Conservation (phyloP, 2,797 vertebrate species). For the Petrocephalus sullivani region DNA sequence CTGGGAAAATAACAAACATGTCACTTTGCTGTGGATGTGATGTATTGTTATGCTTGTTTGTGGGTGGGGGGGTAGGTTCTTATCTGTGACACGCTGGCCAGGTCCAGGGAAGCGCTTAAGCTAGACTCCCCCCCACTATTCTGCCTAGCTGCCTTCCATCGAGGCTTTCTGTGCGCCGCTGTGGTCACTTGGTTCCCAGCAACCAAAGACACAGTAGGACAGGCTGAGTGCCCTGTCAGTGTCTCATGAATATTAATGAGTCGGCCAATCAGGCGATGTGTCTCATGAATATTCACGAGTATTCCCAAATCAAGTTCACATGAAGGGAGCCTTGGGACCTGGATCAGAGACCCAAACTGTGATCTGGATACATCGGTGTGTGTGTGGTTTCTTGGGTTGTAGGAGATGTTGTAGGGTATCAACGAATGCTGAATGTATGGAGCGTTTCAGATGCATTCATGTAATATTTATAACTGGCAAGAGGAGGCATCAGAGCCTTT, state of each 20-base stretch:
- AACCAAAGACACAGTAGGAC: too few relatives aligned
- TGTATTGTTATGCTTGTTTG: conserved; percentile 43
- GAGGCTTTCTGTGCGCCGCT: neutral
- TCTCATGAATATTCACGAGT: too few relatives aligned
- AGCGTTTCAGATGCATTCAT: neutral
- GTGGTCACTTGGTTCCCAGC: neutral
- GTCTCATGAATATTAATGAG: too few relatives aligned
- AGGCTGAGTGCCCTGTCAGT: neutral
- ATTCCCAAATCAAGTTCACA: neutral
- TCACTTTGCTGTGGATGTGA: conserved; percentile 63
- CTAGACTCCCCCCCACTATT: neutral
- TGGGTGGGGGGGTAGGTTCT: neutral
- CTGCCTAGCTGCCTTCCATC: neutral
- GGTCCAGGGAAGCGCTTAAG: neutral
- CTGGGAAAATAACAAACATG: conserved; percentile 2
- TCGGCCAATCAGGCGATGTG: too few relatives aligned
- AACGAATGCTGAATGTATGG: neutral
- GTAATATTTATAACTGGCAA: conserved; percentile 5
- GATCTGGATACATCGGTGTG: neutral
- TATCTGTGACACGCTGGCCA: neutral
- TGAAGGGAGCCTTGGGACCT: too few relatives aligned
- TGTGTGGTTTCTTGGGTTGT: neutral
- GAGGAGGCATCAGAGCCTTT: neutral
- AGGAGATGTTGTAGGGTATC: neutral
- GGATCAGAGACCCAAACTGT: too few relatives aligned